Base-by-base conservation (phyloP, 2,113 vertebrate species). In the Machaerirhynchus nigripectus region DNA sequence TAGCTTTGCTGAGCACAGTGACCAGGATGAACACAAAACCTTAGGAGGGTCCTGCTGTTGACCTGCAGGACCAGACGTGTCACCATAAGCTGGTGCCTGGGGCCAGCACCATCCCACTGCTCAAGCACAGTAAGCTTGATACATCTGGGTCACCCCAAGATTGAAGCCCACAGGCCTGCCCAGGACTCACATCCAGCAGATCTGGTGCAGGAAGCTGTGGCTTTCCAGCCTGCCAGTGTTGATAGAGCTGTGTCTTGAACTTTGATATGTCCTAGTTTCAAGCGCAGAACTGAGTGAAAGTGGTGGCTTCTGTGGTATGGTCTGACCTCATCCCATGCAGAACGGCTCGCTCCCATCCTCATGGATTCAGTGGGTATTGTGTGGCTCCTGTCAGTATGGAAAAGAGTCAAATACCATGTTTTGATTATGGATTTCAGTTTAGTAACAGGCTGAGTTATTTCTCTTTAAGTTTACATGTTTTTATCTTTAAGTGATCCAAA, bases 51-150 rank as follows among this genome's bases (percentile, higher is more conserved):
- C 47, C 47, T 73, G 56, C 57, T 67, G 4, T 4, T 30, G 57
- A 19, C 27, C 3, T 60, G 44, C 1, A 3, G 59, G 39, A 83
- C 14, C 55, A 63, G 33, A 5, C 0, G 0, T 19, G 8, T 24
- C 44, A 9, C 23, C 19, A 1, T 7, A 35, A 59, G 22, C 23
- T 20, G 33, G 24, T 63, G 44, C 28, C 39, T 56, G 44, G 15
- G 26, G 46, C 49, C 15, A 4, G 21, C 46, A 50, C 44, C 35
- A 7, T 49, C 26, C 11, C 3, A 1, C 40, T 76, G 44, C 61
- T 64, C 47, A 30, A 84, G 44, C 15, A 23, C 3, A 23, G 26
- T 18, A n/a, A 56, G 33, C 39, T 55, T 19, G 57, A 20, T 61
- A 6, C 30, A 16, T 39, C 39, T 73, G 63, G 33, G 30, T 88